Conservation (phyloP, 2,113 vertebrate species). For the Brachionichthys hirsutus region DNA sequence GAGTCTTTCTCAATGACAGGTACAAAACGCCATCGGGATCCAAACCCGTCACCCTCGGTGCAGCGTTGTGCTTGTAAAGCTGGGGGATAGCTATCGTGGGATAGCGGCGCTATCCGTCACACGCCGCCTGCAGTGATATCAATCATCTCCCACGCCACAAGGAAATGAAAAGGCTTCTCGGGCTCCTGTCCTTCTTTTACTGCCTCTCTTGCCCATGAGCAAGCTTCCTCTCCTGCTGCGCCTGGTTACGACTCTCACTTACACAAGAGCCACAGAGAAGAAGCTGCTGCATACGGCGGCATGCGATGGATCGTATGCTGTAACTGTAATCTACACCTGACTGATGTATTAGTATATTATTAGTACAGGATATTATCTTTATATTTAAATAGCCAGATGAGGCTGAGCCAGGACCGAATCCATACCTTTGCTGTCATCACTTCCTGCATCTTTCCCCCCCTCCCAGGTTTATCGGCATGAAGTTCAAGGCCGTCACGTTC, state of each 20-base stretch:
- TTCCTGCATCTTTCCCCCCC: not conserved
- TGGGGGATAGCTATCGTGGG: constrained; percentile 7
- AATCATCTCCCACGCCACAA: constrained; percentile 56
- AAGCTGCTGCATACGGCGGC: constrained; percentile 4
- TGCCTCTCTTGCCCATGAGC: not conserved
- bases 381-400: too few species aligned
- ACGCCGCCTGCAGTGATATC: constrained; percentile 35
- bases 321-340: too few species aligned
- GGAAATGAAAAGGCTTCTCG: constrained; percentile 67
- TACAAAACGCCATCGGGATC: constrained; percentile 34
- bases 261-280: constrained; percentile 35
- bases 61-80: constrained; percentile 4
- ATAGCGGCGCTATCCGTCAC: constrained; percentile 33
- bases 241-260: constrained; percentile 27
- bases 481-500: constrained; percentile 93
- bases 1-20: constrained; percentile 92
- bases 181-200: constrained; percentile 1
- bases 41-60: not conserved
- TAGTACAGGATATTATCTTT: too few species aligned
- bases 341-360: too few species aligned
- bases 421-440: not conserved
- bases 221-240: not conserved
- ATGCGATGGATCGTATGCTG: constrained; percentile 1
- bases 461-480: constrained; percentile 89
- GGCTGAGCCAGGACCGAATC: too few species aligned